phyloP scores from a whole-genome alignment of 2,113 vertebrate species.

The Bubo bubo region DNA sequence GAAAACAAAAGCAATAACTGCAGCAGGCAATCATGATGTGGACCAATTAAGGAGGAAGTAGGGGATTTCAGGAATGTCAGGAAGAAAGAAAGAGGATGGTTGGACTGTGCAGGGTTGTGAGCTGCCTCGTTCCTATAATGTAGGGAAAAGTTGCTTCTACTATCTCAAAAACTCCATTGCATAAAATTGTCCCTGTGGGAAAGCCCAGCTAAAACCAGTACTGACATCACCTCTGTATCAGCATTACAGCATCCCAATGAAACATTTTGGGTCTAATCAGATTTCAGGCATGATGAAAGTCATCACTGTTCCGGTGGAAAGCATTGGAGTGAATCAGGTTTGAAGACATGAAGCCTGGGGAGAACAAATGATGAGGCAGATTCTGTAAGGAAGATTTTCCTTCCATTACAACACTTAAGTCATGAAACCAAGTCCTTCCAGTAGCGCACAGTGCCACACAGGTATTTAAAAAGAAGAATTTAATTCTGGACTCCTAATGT shows the following conservation, averaged over 20 bases:
- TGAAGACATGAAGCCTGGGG: not conserved
- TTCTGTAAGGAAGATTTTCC: not conserved
- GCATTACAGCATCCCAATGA: not conserved
- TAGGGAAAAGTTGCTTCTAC: not conserved
- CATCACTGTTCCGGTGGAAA: rapidly evolving
- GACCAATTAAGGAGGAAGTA: not conserved
- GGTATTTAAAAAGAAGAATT: not conserved
- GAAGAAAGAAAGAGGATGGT: not conserved
- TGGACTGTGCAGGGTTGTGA: not conserved
- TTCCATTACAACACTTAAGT: not conserved
- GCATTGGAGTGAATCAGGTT: rapidly evolving
- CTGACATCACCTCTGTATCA: not conserved
- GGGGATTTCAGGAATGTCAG: not conserved
- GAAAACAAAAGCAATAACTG: not conserved
- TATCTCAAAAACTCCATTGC: not conserved
- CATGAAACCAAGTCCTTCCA: not conserved
- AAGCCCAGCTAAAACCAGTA: not conserved
- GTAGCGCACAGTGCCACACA: not conserved
- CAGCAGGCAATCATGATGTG: not conserved
- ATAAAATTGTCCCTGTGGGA: not conserved
- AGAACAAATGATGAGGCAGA: not conserved
- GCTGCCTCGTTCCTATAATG: rapidly evolving
- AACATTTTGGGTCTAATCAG: not conserved
- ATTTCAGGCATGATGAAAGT: not conserved
- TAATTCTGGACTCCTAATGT: not conserved